Evolutionary conservation across 2,797 vertebrate species (phyloP).

Genomic region (Schizopygopsis pylzovi): DNA sequence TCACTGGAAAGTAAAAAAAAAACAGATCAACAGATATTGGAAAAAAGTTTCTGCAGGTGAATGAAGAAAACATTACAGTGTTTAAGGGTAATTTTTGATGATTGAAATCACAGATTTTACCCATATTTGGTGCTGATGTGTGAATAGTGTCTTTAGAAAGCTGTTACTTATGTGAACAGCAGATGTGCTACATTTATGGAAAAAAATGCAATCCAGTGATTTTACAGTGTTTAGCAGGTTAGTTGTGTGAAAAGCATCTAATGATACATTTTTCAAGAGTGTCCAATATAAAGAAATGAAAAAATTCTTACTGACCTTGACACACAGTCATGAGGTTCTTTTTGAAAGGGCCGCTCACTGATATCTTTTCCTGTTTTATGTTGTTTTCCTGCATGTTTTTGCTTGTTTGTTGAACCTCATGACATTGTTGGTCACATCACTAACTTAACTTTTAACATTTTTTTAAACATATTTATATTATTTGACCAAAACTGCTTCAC

Average conservation of each 20-base stretch:
- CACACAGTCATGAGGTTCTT: background rate
- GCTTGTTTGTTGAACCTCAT: background rate
- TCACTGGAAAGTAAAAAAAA: background rate
- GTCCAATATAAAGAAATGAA: background rate
- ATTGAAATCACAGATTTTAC: slow-evolving; percentile 9
- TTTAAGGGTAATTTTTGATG: background rate
- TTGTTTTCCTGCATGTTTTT: slow-evolving; percentile 3
- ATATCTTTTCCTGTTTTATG: background rate
- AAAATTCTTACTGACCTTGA: background rate
- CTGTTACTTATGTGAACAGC: background rate
- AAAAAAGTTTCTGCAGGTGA: background rate
- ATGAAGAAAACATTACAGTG: background rate
- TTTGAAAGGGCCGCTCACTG: background rate
- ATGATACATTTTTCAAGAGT: background rate
- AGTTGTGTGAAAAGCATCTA: background rate
- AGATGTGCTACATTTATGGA: background rate
- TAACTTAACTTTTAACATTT: background rate
- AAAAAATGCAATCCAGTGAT: background rate
- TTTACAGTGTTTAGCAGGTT: background rate
- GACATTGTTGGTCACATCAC: background rate
- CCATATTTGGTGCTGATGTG: background rate
- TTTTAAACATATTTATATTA: background rate
- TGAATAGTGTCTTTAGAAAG: background rate
- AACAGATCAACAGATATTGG: background rate
- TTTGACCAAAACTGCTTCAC: background rate